Evolutionary conservation across 2,113 vertebrate genomes (phyloP), one percentile per base, ranked within the genome.

Genomic region (Lagopus muta): DNA sequence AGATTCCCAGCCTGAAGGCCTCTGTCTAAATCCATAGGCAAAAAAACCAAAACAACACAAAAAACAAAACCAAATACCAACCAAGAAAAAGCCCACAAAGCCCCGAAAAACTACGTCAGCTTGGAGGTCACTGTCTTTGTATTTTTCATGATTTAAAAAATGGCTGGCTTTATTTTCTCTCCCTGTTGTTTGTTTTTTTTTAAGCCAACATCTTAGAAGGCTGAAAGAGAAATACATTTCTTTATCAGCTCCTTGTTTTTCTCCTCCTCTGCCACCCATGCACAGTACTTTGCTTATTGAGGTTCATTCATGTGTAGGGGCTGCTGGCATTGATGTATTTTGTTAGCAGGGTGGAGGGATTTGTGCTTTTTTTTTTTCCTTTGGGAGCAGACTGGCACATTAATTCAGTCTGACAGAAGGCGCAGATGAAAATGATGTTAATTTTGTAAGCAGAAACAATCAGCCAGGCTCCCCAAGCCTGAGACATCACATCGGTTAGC

Each of bases 311-410:
- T 79, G 86, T 94, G 94, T 88, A 79, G 78, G 84, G 73, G 66
- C 71, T 82, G 73, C 65, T 95, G 95, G 85, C 94, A 97, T 86
- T 96, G 94, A 97, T 95, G 57, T 70, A 96, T 95, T 94, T 92
- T 72, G 50, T 88, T 86, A 88, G 80, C 30, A 77, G 65, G 57
- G 24, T 71, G 8, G 48, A 86, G 13, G 12, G 9, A 3, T 50
- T 71, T 58, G 40, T 34, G 2, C 8, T 2, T 30, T 27, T 83
- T 6, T 6, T 6, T 48, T 65, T 14, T 50, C 18, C 28, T 38
- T 17, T 24, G 27, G 22, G 72, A 94, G 38, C 43, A 48, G 45
- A n/a, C 88, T 81, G 22, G 82, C 74, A 86, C 82, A 86, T 94
- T 89, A 88, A 91, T 90, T 83, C 78, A 87, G 85, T 76, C 36